Evolutionary conservation across 2,888 invertebrate genomes (phyloP).

Genomic region (Pemphredon lugubris): DNA sequence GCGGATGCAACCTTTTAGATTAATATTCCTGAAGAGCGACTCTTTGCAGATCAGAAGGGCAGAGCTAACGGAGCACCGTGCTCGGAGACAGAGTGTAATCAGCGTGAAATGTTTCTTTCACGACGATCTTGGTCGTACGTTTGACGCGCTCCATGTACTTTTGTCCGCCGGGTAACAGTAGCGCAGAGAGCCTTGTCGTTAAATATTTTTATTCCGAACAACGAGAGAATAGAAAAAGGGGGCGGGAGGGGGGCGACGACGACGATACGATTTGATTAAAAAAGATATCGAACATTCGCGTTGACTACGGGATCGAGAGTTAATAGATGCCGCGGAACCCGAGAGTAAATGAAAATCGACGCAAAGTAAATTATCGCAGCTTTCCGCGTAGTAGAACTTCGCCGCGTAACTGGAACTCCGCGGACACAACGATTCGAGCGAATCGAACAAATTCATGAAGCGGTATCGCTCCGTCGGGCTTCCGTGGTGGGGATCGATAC

Average conservation of each 20-base stretch:
- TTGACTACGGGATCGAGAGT: too few species aligned
- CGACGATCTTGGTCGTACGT: slow-evolving; percentile 63
- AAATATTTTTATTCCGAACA: not conserved
- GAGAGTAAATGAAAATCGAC: too few species aligned
- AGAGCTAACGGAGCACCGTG: slow-evolving; percentile 36
- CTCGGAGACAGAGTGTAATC: slow-evolving; percentile 69
- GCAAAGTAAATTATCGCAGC: too few species aligned
- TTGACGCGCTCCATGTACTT: slow-evolving; percentile 58
- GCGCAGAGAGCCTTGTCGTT: slow-evolving; percentile 27
- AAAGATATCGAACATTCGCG: too few species aligned
- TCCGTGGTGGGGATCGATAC: slow-evolving; percentile 51
- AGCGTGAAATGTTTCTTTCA: slow-evolving; percentile 72
- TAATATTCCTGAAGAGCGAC: slow-evolving; percentile 52
- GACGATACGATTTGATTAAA: too few species aligned
- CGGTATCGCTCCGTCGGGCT: slow-evolving; percentile 23
- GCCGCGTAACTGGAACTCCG: not conserved
- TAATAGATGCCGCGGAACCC: too few species aligned
- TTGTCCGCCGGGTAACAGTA: slow-evolving; percentile 47
- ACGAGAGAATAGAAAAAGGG: not conserved
- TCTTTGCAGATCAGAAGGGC: slow-evolving; percentile 52
- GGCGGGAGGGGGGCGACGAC: too few species aligned
- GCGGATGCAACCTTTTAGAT: slow-evolving; percentile 34
- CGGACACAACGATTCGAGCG: slow-evolving; percentile 33
- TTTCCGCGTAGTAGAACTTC: too few species aligned
- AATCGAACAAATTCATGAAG: slow-evolving; percentile 48